Percentiles rank a stretch among this genome's conserved stretches.
These are phyloP conservation scores for Epirrhoe tristata DNA, from an alignment of 2,888 invertebrate species.

Conservation along the genomic window DNA sequence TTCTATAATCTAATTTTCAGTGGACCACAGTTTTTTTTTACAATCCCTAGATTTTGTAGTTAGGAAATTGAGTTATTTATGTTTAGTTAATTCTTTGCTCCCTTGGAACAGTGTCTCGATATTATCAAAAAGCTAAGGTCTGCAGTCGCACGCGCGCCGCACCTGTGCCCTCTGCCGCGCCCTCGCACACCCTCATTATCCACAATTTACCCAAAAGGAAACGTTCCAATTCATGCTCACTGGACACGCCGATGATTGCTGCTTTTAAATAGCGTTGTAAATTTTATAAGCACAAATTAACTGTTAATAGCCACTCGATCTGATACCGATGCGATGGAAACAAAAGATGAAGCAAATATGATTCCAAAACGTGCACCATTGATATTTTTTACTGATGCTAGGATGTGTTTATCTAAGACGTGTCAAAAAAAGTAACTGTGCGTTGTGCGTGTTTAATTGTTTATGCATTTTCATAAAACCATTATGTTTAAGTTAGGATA, in stretches of 20 bases:
- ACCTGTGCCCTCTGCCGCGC: conserved; percentile 71
- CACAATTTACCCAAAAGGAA: conserved; percentile 75
- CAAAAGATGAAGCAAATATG: background rate
- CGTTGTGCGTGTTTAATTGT: too few relatives aligned
- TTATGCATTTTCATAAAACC: background rate
- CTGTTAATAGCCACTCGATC: conserved; percentile 35
- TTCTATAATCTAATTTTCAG: too few relatives aligned
- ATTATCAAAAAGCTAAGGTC: conserved; percentile 9
- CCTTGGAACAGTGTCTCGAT: background rate
- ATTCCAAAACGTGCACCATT: background rate
- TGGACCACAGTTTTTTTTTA: too few relatives aligned
- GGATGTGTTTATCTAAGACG: too few relatives aligned
- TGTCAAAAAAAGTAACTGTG: too few relatives aligned
- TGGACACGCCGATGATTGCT: conserved; percentile 70
- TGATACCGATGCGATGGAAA: conserved; percentile 5
- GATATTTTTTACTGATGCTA: too few relatives aligned
- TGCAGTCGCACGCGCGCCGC: conserved; percentile 65
- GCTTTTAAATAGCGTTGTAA: conserved; percentile 59
- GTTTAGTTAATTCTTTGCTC: too few relatives aligned
- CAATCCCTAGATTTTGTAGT: too few relatives aligned
- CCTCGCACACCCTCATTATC: conserved; percentile 73
- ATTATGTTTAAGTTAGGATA: background rate
- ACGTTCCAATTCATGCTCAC: conserved; percentile 73
- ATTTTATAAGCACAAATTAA: conserved; percentile 48
- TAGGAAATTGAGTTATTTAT: too few relatives aligned